phyloP scores from a whole-genome alignment of 2,113 vertebrate species.

The Scophthalmus maximus region DNA sequence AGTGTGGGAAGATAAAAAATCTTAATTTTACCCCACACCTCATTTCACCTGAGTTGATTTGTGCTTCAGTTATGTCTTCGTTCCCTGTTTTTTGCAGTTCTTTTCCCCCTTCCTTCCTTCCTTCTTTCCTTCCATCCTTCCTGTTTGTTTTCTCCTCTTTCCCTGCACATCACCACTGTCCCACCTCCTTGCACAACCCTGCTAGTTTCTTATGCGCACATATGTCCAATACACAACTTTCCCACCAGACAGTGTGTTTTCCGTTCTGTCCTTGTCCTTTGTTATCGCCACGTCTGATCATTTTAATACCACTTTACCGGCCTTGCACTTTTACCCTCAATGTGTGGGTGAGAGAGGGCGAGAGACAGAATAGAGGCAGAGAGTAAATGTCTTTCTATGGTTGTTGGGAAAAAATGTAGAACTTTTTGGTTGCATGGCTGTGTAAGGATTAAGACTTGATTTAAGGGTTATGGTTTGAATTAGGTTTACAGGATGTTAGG shows the following conservation, averaged over 20 bases:
- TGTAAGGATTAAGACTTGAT: no score
- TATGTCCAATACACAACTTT: slow-evolving; percentile 15
- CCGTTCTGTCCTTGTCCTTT: slow-evolving; percentile 39
- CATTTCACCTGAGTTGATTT: slow-evolving; percentile 43
- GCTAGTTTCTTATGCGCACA: slow-evolving; percentile 9
- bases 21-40: neutral
- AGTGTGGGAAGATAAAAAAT: no score
- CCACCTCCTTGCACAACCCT: slow-evolving; percentile 24
- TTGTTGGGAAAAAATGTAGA: neutral
- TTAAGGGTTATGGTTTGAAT: no score
- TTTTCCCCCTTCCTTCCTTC: slow-evolving; percentile 2
- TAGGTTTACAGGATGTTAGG: neutral
- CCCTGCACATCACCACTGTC: slow-evolving; percentile 15
- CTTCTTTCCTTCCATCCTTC: slow-evolving; percentile 16
- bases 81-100: slow-evolving; percentile 18
- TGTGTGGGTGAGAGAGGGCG: slow-evolving; percentile 13
- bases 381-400: neutral
- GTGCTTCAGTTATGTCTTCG: slow-evolving; percentile 35
- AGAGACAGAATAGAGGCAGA: neutral
- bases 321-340: slow-evolving; percentile 27
- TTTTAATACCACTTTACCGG: slow-evolving; percentile 40
- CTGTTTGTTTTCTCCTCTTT: slow-evolving; percentile 8
- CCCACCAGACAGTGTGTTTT: slow-evolving; percentile 44
- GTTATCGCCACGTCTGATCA: slow-evolving; percentile 24
- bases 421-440: no score